Percentiles rank a stretch among this genome's conserved stretches.
Evolutionary conservation across 2,113 vertebrate genomes (phyloP).

Genomic region (Scopus umbretta): DNA sequence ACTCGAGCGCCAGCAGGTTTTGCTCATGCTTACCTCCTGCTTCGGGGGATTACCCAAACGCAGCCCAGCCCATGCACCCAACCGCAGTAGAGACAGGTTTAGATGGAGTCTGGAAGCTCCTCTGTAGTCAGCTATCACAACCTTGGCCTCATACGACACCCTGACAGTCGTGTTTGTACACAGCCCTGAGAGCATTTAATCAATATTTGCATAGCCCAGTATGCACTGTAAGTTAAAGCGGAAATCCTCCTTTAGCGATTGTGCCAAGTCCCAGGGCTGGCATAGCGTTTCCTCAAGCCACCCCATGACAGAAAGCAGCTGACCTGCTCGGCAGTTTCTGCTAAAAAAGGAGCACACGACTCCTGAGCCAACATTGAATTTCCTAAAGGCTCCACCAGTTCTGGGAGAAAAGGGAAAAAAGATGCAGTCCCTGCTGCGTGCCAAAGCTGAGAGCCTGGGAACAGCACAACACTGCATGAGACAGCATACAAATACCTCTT

Average conservation of each 20-base stretch:
- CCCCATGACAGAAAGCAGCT: background rate
- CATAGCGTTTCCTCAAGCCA: background rate
- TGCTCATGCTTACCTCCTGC: background rate
- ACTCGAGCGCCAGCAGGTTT: background rate
- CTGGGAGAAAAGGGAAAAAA: background rate
- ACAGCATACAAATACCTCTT: background rate
- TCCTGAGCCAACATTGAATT: background rate
- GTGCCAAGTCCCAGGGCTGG: background rate
- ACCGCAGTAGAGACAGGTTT: background rate
- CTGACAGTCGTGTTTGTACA: rapidly evolving
- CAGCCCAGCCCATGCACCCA: background rate
- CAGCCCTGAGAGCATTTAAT: background rate
- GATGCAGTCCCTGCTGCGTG: background rate
- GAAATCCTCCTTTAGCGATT: background rate
- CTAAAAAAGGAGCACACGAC: background rate
- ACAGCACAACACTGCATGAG: background rate
- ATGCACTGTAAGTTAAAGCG: background rate
- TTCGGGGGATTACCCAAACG: rapidly evolving
- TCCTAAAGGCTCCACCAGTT: background rate
- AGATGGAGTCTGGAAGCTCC: background rate
- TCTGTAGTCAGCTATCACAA: background rate
- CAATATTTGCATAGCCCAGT: background rate
- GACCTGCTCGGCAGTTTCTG: background rate
- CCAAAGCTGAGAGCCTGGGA: background rate
- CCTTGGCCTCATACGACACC: background rate